Evolutionary conservation across 2,113 vertebrate species (phyloP).

Genomic region (Alosa alosa): DNA sequence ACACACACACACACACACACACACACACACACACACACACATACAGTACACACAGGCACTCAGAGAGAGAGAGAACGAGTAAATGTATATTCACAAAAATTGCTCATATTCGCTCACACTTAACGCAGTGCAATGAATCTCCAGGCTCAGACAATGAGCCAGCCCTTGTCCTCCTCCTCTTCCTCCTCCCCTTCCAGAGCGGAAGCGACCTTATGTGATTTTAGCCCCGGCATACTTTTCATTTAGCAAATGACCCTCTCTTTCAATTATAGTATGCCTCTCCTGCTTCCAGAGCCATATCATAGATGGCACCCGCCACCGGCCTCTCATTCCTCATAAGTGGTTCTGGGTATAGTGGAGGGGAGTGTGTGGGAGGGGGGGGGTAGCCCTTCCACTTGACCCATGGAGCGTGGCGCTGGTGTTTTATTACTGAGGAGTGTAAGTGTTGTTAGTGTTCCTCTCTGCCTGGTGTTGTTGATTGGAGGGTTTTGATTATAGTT

Average conservation of each 20-base stretch:
- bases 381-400: not conserved
- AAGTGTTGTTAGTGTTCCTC: not conserved
- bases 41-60: not conserved
- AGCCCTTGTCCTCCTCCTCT: not conserved
- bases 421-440: not conserved
- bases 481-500: not conserved
- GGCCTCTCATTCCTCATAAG: not conserved
- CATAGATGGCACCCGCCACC: not conserved
- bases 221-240: constrained; percentile 12
- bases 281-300: constrained; percentile 1
- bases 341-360: not conserved
- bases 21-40: constrained; percentile 20
- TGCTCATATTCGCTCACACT: constrained; percentile 17
- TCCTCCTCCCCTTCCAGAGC: not conserved
- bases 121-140: constrained; percentile 7
- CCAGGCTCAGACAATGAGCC: constrained; percentile 1
- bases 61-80: not conserved
- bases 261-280: constrained; percentile 12
- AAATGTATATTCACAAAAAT: not conserved
- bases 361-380: not conserved
- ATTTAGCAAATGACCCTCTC: constrained; percentile 20
- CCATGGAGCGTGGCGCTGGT: not conserved
- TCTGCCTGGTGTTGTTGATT: not conserved
- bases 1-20: constrained; percentile 13
- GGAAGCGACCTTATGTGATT: constrained; percentile 15